A percentile compares a stretch with the other conserved stretches of the same genome.
phyloP scores from a whole-genome alignment of 2,113 vertebrate species.

The Suricata suricatta region DNA sequence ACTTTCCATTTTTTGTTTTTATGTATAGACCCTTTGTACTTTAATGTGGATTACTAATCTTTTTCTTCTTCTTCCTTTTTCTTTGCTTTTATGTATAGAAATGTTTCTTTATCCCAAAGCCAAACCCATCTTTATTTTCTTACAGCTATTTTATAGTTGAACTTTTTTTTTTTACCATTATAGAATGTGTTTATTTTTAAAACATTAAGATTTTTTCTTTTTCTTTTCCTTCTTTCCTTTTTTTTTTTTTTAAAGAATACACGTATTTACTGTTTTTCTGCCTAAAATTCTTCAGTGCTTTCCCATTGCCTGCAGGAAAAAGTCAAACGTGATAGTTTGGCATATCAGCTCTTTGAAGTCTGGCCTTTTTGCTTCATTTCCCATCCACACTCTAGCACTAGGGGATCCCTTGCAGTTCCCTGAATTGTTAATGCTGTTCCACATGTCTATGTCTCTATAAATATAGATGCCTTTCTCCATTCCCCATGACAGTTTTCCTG shows the following conservation, averaged over 20 bases:
- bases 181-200: not conserved
- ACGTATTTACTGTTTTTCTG: not conserved
- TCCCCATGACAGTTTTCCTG: not conserved
- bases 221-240: not conserved
- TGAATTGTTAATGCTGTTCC: not conserved
- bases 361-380: not conserved
- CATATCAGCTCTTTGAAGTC: not conserved
- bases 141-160: conserved; percentile 11
- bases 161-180: not conserved
- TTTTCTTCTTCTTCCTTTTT: not conserved
- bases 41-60: not conserved
- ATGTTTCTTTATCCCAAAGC: not conserved
- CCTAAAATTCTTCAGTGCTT: not conserved
- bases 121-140: not conserved
- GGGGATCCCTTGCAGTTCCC: not conserved
- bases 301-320: not conserved
- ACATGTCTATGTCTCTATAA: not conserved
- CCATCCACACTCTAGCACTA: not conserved
- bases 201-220: not conserved
- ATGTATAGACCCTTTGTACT: not conserved
- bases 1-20: not conserved
- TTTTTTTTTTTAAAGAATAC: not conserved
- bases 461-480: not conserved
- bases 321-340: not conserved
- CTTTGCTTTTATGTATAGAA: not conserved